These are phyloP conservation scores for Allygus modestus DNA, from an alignment of 2,888 invertebrate genomes.

Conservation along the genomic window DNA sequence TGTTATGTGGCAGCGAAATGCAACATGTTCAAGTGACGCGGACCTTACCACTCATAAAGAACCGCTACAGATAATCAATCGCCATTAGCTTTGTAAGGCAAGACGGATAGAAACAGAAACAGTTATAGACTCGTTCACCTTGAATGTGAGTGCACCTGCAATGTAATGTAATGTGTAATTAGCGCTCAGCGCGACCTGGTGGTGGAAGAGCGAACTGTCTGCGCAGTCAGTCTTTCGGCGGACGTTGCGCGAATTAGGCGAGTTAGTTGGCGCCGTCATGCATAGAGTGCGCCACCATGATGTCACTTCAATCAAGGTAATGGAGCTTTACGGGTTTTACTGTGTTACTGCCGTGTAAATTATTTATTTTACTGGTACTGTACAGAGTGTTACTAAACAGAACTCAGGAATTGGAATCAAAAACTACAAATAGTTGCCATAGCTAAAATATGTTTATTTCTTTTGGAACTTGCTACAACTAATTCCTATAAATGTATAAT, in stretches of 20 bases:
- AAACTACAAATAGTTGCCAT: too few species aligned
- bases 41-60: too few species aligned
- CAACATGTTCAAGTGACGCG: too few species aligned
- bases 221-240: neutral
- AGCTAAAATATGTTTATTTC: too few species aligned
- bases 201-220: constrained; percentile 26
- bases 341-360: too few species aligned
- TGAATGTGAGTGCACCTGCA: constrained; percentile 15
- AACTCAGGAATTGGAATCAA: too few species aligned
- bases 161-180: constrained; percentile 14
- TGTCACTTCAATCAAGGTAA: constrained; percentile 14
- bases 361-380: too few species aligned
- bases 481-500: too few species aligned
- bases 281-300: constrained; percentile 17
- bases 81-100: constrained; percentile 2
- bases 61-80: constrained; percentile 4
- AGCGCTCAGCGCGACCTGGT: constrained; percentile 17
- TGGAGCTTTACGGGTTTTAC: too few species aligned
- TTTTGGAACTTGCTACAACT: too few species aligned
- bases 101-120: neutral
- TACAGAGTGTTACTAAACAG: too few species aligned
- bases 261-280: constrained; percentile 1
- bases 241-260: neutral
- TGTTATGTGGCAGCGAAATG: too few species aligned
- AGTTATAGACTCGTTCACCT: constrained; percentile 45